These are phyloP conservation scores for Eilema depressum DNA, from an alignment of 2,888 invertebrate species.

Conservation along the genomic window DNA sequence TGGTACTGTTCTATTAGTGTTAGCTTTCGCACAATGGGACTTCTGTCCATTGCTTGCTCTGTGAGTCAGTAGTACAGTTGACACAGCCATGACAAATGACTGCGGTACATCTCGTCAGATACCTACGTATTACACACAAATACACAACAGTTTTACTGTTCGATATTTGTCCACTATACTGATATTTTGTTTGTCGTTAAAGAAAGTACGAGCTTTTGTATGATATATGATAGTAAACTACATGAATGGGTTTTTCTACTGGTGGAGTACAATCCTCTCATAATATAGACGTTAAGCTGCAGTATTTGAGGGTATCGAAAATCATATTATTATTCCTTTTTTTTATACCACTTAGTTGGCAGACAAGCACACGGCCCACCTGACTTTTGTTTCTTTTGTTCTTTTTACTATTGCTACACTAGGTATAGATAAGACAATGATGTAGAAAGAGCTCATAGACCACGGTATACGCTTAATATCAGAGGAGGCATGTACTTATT, in stretches of 20 bases:
- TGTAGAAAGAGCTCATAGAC: too few species aligned
- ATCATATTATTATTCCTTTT: not conserved
- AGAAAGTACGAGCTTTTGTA: conserved; percentile 1
- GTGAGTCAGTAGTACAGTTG: not conserved
- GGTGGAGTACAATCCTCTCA: too few species aligned
- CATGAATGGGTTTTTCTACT: not conserved
- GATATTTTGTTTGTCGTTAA: not conserved
- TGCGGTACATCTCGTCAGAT: conserved; percentile 31
- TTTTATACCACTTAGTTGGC: too few species aligned
- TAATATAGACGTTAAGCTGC: too few species aligned
- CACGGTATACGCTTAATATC: too few species aligned
- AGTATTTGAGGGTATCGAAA: not conserved
- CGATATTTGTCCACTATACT: conserved; percentile 20
- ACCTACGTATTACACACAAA: conserved; percentile 28
- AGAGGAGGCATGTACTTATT: too few species aligned
- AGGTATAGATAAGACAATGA: too few species aligned
- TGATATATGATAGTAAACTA: not conserved
- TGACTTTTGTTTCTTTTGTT: too few species aligned
- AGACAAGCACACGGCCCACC: too few species aligned
- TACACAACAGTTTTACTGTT: conserved; percentile 21
- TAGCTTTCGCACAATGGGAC: conserved; percentile 5
- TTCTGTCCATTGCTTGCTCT: conserved; percentile 12
- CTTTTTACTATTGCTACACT: too few species aligned
- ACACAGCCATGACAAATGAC: conserved; percentile 37
- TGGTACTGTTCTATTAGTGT: not conserved